Evolutionary conservation across 1,140 invertebrate species (phyloP).

Genomic region (Musca vetustissima): DNA sequence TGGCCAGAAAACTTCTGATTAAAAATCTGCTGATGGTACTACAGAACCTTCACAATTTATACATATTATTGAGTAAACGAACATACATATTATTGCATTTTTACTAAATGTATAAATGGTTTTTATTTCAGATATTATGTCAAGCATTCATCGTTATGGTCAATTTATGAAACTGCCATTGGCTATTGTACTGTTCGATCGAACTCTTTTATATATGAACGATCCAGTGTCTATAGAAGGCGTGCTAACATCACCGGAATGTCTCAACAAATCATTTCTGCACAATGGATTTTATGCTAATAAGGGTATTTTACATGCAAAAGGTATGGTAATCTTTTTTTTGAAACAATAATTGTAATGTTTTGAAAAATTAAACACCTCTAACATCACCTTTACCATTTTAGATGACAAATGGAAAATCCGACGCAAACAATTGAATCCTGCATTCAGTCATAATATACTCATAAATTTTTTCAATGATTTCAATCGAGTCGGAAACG

Average conservation of each 20-base stretch:
- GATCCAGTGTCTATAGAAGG: slow-evolving; percentile 48
- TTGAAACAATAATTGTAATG: no score
- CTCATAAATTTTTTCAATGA: slow-evolving; percentile 47
- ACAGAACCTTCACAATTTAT: no score
- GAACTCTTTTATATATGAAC: slow-evolving; percentile 45
- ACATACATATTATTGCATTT: not conserved
- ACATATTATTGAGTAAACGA: no score
- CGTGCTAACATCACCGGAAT: slow-evolving; percentile 46
- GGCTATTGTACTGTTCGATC: slow-evolving; percentile 43
- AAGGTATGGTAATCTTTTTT: slow-evolving; percentile 37
- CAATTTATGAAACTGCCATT: slow-evolving; percentile 38
- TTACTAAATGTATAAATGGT: not conserved
- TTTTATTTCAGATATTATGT: slow-evolving; percentile 37
- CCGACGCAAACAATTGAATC: slow-evolving; percentile 49
- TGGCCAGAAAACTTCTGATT: no score
- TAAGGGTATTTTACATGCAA: slow-evolving; percentile 43
- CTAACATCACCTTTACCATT: no score
- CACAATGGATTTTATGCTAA: slow-evolving; percentile 50
- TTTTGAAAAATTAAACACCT: no score
- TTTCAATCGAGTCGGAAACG: slow-evolving; percentile 47
- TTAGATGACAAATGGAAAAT: slow-evolving; percentile 47
- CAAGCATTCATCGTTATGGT: slow-evolving; percentile 39
- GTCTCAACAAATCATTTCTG: slow-evolving; percentile 48
- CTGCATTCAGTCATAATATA: slow-evolving; percentile 48
- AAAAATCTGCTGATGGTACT: no score